These are phyloP conservation scores for Atopsyche davidsoni DNA, from an alignment of 1,140 invertebrate species.

Conservation along the genomic window DNA sequence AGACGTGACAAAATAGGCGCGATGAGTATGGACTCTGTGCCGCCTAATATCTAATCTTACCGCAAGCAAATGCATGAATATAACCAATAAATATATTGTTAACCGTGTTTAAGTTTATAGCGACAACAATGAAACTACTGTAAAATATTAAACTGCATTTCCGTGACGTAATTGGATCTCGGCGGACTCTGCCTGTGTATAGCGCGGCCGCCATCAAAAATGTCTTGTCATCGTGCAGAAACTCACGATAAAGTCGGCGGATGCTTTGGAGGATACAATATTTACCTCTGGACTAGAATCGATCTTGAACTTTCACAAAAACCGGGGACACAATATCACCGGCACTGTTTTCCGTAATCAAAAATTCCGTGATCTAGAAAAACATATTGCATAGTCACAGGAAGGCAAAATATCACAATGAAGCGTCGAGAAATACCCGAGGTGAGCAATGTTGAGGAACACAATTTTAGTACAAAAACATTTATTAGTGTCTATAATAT, in stretches of 20 bases:
- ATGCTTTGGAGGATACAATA: not conserved
- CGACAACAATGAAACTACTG: not conserved
- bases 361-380: constrained; percentile 16
- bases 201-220: constrained; percentile 19
- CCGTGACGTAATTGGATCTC: constrained; percentile 24
- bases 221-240: constrained; percentile 18
- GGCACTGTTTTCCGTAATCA: constrained; percentile 11
- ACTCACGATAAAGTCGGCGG: not conserved
- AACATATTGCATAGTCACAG: constrained; percentile 19
- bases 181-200: not conserved
- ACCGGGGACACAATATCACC: constrained; percentile 18
- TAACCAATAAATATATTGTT: not conserved
- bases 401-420: constrained; percentile 10
- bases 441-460: not conserved
- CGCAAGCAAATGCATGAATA: not conserved
- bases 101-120: not conserved
- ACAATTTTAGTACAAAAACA: not conserved
- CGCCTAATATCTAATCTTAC: not conserved
- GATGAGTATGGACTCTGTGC: not conserved
- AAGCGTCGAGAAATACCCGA: not conserved
- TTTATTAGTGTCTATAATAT: not conserved
- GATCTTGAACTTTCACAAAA: constrained; percentile 23
- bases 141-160: constrained; percentile 15
- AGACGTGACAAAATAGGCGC: not conserved
- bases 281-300: constrained; percentile 15